These are phyloP conservation scores for Xiphophorus maculatus DNA, from an alignment of 2,113 vertebrate species.

Conservation along the genomic window DNA sequence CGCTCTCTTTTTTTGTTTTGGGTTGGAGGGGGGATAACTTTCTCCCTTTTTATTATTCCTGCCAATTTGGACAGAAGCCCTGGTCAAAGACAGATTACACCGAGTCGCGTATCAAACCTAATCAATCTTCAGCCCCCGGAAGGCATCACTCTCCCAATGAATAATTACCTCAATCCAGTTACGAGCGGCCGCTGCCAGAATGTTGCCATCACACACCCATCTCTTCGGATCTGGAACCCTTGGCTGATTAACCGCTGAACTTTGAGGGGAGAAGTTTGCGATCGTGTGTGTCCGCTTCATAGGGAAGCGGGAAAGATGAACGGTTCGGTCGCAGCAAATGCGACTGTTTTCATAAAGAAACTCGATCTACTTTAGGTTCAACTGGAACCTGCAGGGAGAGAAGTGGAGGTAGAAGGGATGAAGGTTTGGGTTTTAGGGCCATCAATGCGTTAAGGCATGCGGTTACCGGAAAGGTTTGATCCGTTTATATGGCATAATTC, in stretches of 20 bases:
- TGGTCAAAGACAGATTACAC: conserved; percentile 81
- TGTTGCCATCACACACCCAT: conserved; percentile 72
- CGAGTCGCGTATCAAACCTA: conserved; percentile 77
- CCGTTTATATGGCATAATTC: too few species aligned
- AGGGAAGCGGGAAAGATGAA: conserved; percentile 9
- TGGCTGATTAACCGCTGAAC: conserved; percentile 57
- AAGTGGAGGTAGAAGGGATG: conserved; percentile 39
- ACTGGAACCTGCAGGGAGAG: conserved; percentile 46
- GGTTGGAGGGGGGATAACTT: conserved; percentile 61
- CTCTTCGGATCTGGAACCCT: conserved; percentile 58
- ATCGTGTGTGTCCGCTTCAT: conserved; percentile 6
- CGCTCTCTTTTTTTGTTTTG: conserved; percentile 26
- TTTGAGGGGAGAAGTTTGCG: conserved; percentile 42
- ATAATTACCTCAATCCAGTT: conserved; percentile 78
- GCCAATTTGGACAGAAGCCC: conserved; percentile 79
- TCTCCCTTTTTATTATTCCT: conserved; percentile 68
- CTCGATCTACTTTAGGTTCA: conserved; percentile 39
- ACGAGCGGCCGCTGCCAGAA: conserved; percentile 73
- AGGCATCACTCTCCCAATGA: conserved; percentile 80
- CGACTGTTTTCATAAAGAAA: conserved; percentile 36
- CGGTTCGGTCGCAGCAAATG: conserved; percentile 4
- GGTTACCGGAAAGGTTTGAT: too few species aligned
- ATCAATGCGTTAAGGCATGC: too few species aligned
- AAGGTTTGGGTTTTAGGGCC: not conserved
- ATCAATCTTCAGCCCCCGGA: conserved; percentile 82